A percentile compares a stretch with the other conserved stretches of the same genome.
phyloP scores from a whole-genome alignment of 37 sponge, comb jelly and placozoan species.

The Mnemiopsis leidyi region DNA sequence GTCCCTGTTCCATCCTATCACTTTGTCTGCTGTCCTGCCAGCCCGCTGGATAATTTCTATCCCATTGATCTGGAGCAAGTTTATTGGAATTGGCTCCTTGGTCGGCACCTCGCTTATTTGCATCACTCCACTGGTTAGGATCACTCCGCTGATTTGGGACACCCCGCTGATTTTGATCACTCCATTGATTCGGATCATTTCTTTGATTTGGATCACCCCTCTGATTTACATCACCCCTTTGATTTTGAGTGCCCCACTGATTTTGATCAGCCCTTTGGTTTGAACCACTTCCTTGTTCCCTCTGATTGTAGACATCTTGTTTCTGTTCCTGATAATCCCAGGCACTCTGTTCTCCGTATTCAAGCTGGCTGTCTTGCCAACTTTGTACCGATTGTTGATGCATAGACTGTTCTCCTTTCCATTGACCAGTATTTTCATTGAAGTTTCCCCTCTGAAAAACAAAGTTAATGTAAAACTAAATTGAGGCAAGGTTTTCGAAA shows the following conservation, averaged over 20 bases:
- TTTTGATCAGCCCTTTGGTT: not conserved
- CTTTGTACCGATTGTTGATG: not conserved
- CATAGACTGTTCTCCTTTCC: not conserved
- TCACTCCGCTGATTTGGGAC: not conserved
- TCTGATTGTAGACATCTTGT: no score
- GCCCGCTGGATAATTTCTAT: not conserved
- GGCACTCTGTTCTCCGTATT: not conserved
- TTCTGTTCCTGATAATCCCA: not conserved
- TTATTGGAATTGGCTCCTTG: not conserved
- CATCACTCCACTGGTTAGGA: not conserved
- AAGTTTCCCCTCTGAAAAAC: conserved; percentile 34
- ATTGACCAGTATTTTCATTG: not conserved
- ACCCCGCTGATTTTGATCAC: not conserved
- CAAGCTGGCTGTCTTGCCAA: not conserved
- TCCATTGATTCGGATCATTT: not conserved
- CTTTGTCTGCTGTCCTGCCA: not conserved
- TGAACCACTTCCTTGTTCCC: not conserved
- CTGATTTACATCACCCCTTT: not conserved
- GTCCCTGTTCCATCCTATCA: not conserved
- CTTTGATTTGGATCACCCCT: not conserved
- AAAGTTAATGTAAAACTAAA: not conserved
- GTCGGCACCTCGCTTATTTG: not conserved
- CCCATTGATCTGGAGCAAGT: not conserved
- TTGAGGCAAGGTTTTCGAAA: no score
- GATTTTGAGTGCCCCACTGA: not conserved